Percentiles rank a stretch among this genome's conserved stretches.
phyloP scores from a whole-genome alignment of 1,140 invertebrate genomes.

The Anthonomus grandis region DNA sequence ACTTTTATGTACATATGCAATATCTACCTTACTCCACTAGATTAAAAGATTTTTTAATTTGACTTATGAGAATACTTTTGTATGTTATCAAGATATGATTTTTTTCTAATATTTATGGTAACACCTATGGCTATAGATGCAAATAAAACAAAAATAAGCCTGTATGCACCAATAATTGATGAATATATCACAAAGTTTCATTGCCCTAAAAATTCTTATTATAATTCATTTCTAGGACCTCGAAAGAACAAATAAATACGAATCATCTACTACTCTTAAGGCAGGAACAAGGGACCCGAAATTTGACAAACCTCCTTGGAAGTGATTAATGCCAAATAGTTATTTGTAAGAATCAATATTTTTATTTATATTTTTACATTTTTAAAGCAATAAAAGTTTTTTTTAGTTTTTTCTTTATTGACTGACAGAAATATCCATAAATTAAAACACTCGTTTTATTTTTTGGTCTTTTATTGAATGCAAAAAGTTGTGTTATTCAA shows the following conservation, averaged over 20 bases:
- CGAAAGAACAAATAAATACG: slow-evolving; percentile 9
- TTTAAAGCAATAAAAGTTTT: background rate
- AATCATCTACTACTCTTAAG: background rate
- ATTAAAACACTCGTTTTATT: background rate
- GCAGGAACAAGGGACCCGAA: background rate
- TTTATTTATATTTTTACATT: background rate
- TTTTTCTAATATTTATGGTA: too few relatives aligned
- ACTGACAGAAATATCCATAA: background rate
- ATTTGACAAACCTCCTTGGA: slow-evolving; percentile 12
- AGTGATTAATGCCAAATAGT: background rate
- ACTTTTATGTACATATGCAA: too few relatives aligned
- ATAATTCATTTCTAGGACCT: background rate
- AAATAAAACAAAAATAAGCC: too few relatives aligned
- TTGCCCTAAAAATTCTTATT: background rate
- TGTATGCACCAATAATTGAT: background rate
- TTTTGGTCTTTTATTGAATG: slow-evolving; percentile 33
- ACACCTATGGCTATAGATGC: too few relatives aligned
- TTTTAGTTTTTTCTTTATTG: too few relatives aligned
- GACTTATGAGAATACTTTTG: too few relatives aligned
- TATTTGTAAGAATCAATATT: background rate
- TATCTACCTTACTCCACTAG: too few relatives aligned
- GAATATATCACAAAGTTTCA: slow-evolving; percentile 1
- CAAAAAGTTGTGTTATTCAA: slow-evolving; percentile 35
- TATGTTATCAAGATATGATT: too few relatives aligned
- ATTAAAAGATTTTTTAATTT: too few relatives aligned